Evolutionary conservation across 2,797 vertebrate genomes (phyloP), one percentile per base, ranked within the genome.

Genomic region (Thalassophryne amazonica): DNA sequence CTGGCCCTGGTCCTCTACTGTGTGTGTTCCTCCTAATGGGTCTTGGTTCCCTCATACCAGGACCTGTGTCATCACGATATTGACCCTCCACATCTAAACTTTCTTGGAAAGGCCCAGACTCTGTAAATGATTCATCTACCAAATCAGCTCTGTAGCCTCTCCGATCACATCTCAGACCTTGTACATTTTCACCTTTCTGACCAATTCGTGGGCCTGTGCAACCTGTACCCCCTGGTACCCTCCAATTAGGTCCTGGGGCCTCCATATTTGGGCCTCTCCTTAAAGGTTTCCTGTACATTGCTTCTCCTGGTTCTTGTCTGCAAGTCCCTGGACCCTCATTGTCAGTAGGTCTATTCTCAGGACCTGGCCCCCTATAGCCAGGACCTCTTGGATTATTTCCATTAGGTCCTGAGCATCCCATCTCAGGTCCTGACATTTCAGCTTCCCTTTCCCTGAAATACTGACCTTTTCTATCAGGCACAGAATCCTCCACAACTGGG

Each of bases 111-210:
- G 37, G 10, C 40, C 71, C 66, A 17, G 57, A 40, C 0, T 3
- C 48, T 10, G 34, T 1, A 19, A n/a, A n/a, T n/a, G n/a, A n/a
- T n/a, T n/a, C n/a, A n/a, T n/a, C n/a, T n/a, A n/a, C n/a, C n/a
- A 64, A 60, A 3, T 61, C 30, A 24, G 22, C 10, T 15, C 6
- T 78, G n/a, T 78, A 48, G 54, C 61, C 49, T 60, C 45, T 46
- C 49, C 47, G 64, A 19, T 69, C 52, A 37, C 43, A 45, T 6
- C 41, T 59, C 19, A n/a, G 27, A 57, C 12, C 27, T 14, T 73
- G 69, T 17, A 15, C 14, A 61, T 55, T 62, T 58, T 12, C 35
- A 12, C 15, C 18, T 59, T 24, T 59, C 3, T 51, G 47, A 14
- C 36, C 60, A 7, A 29, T 39, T 9, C 33, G 21, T 58, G 24